Evolutionary conservation across 2,113 vertebrate species (phyloP).

Genomic region (human): DNA sequence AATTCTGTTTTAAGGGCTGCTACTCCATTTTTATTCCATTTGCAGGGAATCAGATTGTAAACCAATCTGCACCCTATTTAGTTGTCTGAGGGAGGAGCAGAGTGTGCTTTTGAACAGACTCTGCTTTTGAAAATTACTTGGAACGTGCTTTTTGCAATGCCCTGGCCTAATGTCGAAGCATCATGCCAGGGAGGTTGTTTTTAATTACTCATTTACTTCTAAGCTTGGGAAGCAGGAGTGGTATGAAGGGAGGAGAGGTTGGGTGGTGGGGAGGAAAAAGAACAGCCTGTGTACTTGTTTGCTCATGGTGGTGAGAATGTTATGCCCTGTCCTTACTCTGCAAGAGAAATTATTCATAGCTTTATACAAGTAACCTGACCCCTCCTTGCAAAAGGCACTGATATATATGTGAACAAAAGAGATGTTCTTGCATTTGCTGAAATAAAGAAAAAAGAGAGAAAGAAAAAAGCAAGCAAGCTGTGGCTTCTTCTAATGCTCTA

Average conservation of each 20-base stretch:
- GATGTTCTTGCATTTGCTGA: not conserved
- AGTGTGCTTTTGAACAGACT: conserved; percentile 26
- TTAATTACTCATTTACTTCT: conserved; percentile 23
- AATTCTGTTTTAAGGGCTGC: not conserved
- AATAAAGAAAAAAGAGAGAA: not conserved
- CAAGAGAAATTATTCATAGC: not conserved
- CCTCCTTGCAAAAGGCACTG: not conserved
- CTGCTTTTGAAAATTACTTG: conserved; percentile 31
- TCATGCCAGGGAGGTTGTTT: not conserved
- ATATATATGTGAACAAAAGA: conserved; percentile 32
- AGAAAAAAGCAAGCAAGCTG: not conserved
- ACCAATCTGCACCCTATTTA: not conserved
- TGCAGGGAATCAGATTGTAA: not conserved
- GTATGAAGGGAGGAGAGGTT: not conserved
- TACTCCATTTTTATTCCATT: not conserved
- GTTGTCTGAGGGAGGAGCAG: not conserved
- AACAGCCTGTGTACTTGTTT: not conserved
- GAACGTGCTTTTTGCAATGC: conserved; percentile 17
- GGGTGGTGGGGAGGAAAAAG: not conserved
- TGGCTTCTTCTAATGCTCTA: not conserved
- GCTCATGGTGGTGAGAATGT: not conserved
- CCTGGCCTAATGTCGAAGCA: not conserved
- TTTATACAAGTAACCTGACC: not conserved
- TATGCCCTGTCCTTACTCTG: conserved; percentile 42
- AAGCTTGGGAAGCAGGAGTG: not conserved